A percentile compares a stretch with the other conserved stretches of the same genome.
These are phyloP conservation scores for Typhlomys cinereus DNA, from an alignment of 2,113 vertebrate genomes.

Conservation along the genomic window DNA sequence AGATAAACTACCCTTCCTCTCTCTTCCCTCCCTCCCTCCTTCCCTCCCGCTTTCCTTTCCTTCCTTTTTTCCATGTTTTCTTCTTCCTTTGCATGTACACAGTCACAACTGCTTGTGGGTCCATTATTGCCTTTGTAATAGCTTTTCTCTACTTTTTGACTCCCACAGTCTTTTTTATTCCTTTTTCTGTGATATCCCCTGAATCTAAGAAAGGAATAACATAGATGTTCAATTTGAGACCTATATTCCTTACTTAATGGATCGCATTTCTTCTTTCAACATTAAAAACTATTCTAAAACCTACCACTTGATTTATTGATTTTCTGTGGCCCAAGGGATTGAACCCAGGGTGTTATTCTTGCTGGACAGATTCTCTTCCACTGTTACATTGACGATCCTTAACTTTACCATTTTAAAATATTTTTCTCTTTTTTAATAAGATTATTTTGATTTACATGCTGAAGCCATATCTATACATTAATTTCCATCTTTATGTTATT, in stretches of 20 bases:
- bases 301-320: neutral
- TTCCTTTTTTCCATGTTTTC: neutral
- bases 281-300: neutral
- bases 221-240: too few relatives aligned
- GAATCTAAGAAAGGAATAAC: too few relatives aligned
- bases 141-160: too few relatives aligned
- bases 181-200: too few relatives aligned
- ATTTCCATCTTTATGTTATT: slow-evolving; percentile 22
- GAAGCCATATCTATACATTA: neutral
- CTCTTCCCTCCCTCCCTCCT: neutral
- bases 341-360: neutral
- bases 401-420: slow-evolving; percentile 15
- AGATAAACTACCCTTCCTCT: too few relatives aligned
- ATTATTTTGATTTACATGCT: slow-evolving; percentile 38
- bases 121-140: too few relatives aligned
- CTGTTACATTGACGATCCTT: neutral
- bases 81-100: too few relatives aligned
- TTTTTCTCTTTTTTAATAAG: slow-evolving; percentile 15
- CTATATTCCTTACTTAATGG: slow-evolving; percentile 23
- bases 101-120: neutral
- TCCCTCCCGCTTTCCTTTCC: neutral
- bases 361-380: neutral
- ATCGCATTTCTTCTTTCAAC: neutral
- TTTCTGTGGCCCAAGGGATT: neutral
- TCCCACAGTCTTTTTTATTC: too few relatives aligned